Percentiles rank a stretch among this genome's conserved stretches.
These are phyloP conservation scores for Antheraea pernyi DNA, from an alignment of 1,140 invertebrate species.

Conservation along the genomic window DNA sequence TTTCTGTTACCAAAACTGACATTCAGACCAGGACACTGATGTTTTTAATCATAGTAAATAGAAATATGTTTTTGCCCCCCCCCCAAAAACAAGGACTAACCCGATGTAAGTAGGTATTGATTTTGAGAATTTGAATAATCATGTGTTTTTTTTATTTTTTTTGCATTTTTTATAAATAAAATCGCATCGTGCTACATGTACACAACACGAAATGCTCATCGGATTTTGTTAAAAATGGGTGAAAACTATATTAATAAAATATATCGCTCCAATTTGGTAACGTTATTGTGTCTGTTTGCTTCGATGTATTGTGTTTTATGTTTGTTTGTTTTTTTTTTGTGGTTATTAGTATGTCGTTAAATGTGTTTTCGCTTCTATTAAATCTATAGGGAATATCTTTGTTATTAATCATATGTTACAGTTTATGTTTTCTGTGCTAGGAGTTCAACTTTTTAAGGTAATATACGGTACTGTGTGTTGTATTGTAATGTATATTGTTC, in stretches of 20 bases:
- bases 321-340: constrained; percentile 26
- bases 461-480: constrained; percentile 6
- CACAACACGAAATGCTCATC: constrained; percentile 44
- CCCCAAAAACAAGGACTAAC: constrained; percentile 46
- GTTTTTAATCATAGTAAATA: constrained; percentile 17
- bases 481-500: not conserved
- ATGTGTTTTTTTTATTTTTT: constrained; percentile 49
- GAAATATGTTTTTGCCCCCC: constrained; percentile 43
- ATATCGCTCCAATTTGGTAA: constrained; percentile 51
- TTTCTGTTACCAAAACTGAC: constrained; percentile 24
- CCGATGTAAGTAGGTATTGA: constrained; percentile 48
- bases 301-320: constrained; percentile 3
- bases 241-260: constrained; percentile 23
- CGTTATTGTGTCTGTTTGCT: constrained; percentile 41
- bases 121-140: constrained; percentile 30
- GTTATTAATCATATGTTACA: constrained; percentile 98
- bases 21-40: constrained; percentile 68
- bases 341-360: constrained; percentile 95
- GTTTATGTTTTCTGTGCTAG: constrained; percentile 99
- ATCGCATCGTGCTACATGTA: constrained; percentile 47
- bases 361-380: constrained; percentile 98
- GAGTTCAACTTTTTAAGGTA: constrained; percentile 99
- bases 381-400: constrained; percentile 99
- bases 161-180: constrained; percentile 48
- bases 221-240: constrained; percentile 40